Percentiles rank a stretch among this genome's conserved stretches.
phyloP scores from a whole-genome alignment of 2,797 vertebrate genomes.

The Crenuchus spilurus region DNA sequence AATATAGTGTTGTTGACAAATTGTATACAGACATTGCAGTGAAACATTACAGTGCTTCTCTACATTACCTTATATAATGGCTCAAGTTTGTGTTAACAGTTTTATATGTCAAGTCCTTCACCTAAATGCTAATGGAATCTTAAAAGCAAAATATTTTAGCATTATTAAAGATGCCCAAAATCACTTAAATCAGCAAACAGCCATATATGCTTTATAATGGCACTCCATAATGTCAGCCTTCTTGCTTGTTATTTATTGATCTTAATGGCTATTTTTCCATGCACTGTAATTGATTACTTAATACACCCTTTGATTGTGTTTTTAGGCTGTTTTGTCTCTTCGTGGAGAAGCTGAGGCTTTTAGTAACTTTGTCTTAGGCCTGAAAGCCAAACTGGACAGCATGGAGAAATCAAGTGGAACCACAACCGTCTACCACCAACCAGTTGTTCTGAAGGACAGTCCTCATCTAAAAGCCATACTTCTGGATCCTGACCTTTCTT shows the following conservation, averaged over 20 bases:
- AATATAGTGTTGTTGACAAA: background rate
- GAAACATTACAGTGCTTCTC: background rate
- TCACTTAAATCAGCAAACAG: background rate
- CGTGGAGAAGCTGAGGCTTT: conserved; percentile 36
- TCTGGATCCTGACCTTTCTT: conserved; percentile 50
- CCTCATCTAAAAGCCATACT: conserved; percentile 51
- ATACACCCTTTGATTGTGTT: background rate
- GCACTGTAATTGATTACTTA: no score
- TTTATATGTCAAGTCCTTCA: background rate
- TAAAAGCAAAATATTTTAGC: background rate
- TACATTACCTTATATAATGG: background rate
- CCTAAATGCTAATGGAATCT: no score
- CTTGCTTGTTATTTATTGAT: no score
- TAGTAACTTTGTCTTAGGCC: conserved; percentile 47
- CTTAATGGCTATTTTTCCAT: no score
- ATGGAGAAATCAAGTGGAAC: conserved; percentile 13
- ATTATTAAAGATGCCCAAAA: no score
- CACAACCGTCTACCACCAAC: background rate
- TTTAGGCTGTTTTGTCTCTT: conserved; percentile 53
- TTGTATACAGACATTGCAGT: background rate
- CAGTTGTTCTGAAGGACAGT: conserved; percentile 36
- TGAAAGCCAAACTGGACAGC: conserved; percentile 49
- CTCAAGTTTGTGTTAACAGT: background rate
- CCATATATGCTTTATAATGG: background rate
- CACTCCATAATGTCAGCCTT: background rate